Percentiles rank a stretch among this genome's conserved stretches.
Evolutionary conservation across 2,113 vertebrate species (phyloP).

Genomic region (Xiphophorus maculatus): DNA sequence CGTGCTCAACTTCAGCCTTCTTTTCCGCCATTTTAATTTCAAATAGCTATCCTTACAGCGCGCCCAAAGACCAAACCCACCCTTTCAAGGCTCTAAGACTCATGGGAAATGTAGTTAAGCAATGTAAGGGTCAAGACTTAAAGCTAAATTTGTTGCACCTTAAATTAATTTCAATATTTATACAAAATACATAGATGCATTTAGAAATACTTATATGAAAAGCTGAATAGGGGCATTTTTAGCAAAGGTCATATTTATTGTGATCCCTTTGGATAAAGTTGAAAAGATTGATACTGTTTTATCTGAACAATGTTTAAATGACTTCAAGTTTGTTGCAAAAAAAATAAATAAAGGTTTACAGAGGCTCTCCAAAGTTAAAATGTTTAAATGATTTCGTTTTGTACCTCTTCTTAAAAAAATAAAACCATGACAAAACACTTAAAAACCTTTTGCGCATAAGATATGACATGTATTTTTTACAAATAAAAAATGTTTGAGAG

Average conservation of each 20-base stretch:
- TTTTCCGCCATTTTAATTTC: constrained; percentile 81
- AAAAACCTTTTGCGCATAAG: too few relatives aligned
- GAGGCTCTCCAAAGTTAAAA: too few relatives aligned
- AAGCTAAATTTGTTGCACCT: background rate
- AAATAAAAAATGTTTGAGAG: too few relatives aligned
- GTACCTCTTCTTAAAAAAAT: too few relatives aligned
- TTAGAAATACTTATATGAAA: background rate
- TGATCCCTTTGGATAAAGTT: background rate
- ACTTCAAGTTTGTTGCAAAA: too few relatives aligned
- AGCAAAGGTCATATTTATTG: background rate
- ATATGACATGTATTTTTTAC: too few relatives aligned
- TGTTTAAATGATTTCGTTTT: too few relatives aligned
- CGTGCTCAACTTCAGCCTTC: constrained; percentile 1
- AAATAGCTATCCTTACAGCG: constrained; percentile 54
- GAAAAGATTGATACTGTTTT: background rate
- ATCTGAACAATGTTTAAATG: background rate
- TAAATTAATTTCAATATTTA: background rate
- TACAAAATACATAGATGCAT: too few relatives aligned
- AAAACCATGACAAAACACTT: too few relatives aligned
- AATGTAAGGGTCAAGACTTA: too few relatives aligned
- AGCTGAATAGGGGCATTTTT: background rate
- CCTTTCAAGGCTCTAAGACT: constrained; percentile 15
- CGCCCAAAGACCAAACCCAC: constrained; percentile 48
- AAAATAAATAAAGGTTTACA: too few relatives aligned
- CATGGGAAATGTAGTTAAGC: constrained; percentile 73